These are phyloP conservation scores for Acanthurus lineatus DNA, from an alignment of 2,797 vertebrate genomes.

Conservation along the genomic window DNA sequence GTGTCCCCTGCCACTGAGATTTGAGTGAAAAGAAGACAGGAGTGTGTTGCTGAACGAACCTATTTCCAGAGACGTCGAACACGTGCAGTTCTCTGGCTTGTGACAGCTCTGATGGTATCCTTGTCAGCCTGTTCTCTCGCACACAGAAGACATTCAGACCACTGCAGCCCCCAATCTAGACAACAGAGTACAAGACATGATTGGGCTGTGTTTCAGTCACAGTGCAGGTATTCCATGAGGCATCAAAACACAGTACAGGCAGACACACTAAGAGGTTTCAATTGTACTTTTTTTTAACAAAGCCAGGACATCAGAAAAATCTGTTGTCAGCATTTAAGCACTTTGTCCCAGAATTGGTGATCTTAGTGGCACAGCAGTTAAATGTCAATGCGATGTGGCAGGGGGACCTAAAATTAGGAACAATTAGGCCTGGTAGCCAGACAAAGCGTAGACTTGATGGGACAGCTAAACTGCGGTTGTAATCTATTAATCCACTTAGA, in stretches of 20 bases:
- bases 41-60: slow-evolving; percentile 76
- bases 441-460: slow-evolving; percentile 57
- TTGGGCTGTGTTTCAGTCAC: slow-evolving; percentile 6
- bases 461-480: slow-evolving; percentile 51
- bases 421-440: slow-evolving; percentile 69
- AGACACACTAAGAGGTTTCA: not conserved
- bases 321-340: slow-evolving; percentile 25
- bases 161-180: slow-evolving; percentile 94
- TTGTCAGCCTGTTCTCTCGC: slow-evolving; percentile 92
- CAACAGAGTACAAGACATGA: slow-evolving; percentile 44
- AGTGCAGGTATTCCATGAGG: not conserved
- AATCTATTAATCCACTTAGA: slow-evolving; percentile 62
- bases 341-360: slow-evolving; percentile 49
- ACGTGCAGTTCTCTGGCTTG: slow-evolving; percentile 96
- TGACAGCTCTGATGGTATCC: slow-evolving; percentile 94
- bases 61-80: slow-evolving; percentile 96
- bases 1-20: not conserved
- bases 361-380: slow-evolving; percentile 49
- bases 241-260: not conserved
- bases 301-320: slow-evolving; percentile 20
- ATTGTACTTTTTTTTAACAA: not conserved
- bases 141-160: slow-evolving; percentile 95
- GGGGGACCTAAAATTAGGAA: slow-evolving; percentile 74
- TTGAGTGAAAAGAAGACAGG: not conserved
- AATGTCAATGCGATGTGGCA: slow-evolving; percentile 58